Base-by-base conservation (phyloP, 2,888 invertebrate species). In the Hoplodrina ambigua region DNA sequence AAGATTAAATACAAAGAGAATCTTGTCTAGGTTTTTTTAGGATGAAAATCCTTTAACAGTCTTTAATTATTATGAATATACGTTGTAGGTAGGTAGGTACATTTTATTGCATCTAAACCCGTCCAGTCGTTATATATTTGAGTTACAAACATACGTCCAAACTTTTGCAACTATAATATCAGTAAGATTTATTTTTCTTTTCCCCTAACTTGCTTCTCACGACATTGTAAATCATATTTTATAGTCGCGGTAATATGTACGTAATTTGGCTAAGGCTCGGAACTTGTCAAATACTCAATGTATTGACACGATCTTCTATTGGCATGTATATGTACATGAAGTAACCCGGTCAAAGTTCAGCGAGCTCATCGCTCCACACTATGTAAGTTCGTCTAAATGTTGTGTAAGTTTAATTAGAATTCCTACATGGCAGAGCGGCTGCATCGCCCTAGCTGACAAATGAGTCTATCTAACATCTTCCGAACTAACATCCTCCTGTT, bases 381-480 rank as follows among this genome's bases (percentile, higher is more conserved):
- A 87, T 88, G 88, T 91, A 90, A 92, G 89, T 91, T 92, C 84
- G 84, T 88, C 90, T 88, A 88, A 91, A 91, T 89, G 91, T 89
- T 90, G 91, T 90, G 88, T 91, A 92, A 92, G 88, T 92, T 92
- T 92, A 92, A 92, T 92, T 92, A 91, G 92, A 91, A 92, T 91
- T 91, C 91, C 91, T 87, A 87, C 87, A 88, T 81, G 85, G 85
- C 80, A 85, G 83, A 78, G 85, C 75, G 78, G 82, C 81, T 81
- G 85, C 81, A 72, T 66, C 80, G 79, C 87, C 84, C 85, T 84
- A 87, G 88, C 88, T 91, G 88, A 91, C 90, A 90, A 91, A 91
- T 90, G 88, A 89, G 88, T 88, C 87, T 86, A 90, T 89, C 88
- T 81, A 82, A 86, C 85, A 85, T 87, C 86, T 86, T 84, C 83